Evolutionary conservation across 2,797 vertebrate genomes (phyloP), one percentile per base, ranked within the genome.

Genomic region (Megalops cyprinoides): DNA sequence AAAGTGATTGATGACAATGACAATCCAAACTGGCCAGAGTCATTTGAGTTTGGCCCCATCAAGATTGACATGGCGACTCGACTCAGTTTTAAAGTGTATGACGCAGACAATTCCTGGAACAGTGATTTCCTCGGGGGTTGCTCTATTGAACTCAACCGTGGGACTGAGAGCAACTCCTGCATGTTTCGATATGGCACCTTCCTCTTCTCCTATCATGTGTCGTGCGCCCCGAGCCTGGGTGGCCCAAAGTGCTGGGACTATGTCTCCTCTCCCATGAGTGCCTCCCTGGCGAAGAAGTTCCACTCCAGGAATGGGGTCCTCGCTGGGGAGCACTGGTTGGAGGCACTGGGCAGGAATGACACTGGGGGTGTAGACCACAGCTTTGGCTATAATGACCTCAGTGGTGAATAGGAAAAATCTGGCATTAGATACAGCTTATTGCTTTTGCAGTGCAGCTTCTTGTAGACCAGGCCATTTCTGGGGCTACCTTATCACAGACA

Each of bases 41-140:
- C 0, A 1, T 83, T 92, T 76, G 31, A 91, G 31, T 82, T 93
- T 0, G 87, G 87, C 28, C 0, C 78, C 0, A 78, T 91, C 58
- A 77, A 48, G n/a, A 78, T 87, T n/a, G 2, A 1, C 8, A 76
- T 76, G 79, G 55, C 18, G 14, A 76, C 77, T 0, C 39, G 37
- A 15, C 74, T 94, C 28, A 84, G 56, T 60, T 74, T 94, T 0
- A 83, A 92, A 80, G 91, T 93, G 65, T 94, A 91, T 90, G 93
- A 94, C 1, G 74, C 79, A 9, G 91, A 94, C 78, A 0, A 2
- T 0, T 73, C 58, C 51, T 87, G 84, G 18, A 55, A 91, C 0
- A 90, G 91, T 2, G 90, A 93, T 46, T 87, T 90, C 1, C 88
- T 94, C 0, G 93, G 93, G 1, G 39, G 75, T 0, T 94, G 93